phyloP scores from a whole-genome alignment of 2,888 invertebrate genomes.

The Scrobipalpa atriplicella region DNA sequence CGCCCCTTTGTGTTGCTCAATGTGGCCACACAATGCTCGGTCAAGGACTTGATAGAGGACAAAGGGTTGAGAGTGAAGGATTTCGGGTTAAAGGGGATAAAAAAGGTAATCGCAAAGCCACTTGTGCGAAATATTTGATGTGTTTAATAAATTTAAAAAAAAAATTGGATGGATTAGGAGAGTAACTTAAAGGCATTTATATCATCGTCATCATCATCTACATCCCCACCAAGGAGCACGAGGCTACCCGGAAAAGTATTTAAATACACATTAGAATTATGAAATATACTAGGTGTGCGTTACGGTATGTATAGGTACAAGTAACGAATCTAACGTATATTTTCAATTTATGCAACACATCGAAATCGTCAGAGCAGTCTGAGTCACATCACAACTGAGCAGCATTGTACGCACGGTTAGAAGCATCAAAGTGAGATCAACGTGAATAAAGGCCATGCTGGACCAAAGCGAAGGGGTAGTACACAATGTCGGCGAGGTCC shows the following conservation, averaged over 20 bases:
- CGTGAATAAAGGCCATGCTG: conserved; percentile 75
- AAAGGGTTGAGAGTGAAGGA: conserved; percentile 27
- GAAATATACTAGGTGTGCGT: no score
- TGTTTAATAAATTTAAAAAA: background rate
- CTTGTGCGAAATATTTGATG: background rate
- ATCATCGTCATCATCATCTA: no score
- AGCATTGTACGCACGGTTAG: conserved; percentile 70
- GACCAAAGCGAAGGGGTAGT: conserved; percentile 74
- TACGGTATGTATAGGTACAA: no score
- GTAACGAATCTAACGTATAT: background rate
- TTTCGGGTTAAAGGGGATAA: conserved; percentile 20
- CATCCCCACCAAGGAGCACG: no score
- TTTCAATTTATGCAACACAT: background rate
- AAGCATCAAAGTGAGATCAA: conserved; percentile 78
- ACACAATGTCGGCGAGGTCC: conserved; percentile 79
- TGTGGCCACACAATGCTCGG: conserved; percentile 64
- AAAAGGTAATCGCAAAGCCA: conserved; percentile 10
- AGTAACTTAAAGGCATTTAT: no score
- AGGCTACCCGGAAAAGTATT: no score
- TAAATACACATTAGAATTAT: no score
- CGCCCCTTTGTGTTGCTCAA: conserved; percentile 71
- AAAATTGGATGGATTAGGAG: background rate
- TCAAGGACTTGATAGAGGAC: conserved; percentile 77
- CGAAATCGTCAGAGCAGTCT: background rate
- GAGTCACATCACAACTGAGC: conserved; percentile 52